Base-by-base conservation (phyloP, 2,797 vertebrate genomes). In the Tapirus indicus region DNA sequence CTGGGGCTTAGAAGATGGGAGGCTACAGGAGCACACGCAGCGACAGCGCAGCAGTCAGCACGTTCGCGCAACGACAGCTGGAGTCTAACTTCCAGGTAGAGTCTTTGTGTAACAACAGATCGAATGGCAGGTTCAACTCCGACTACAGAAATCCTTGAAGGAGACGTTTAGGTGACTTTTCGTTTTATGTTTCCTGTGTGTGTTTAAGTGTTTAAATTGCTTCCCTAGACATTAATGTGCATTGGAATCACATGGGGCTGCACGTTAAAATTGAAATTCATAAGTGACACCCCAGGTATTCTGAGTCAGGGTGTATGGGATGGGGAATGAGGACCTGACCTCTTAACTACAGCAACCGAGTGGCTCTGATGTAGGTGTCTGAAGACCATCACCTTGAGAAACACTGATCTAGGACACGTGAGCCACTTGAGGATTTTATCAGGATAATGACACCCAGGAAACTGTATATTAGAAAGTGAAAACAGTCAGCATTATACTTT, bases 31-130 rank as follows among this genome's bases (percentile, higher is more conserved):
- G 12, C 2, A 10, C 1, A 68, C 58, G 7, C 4, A 71, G 17
- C 0, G 23, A 18, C 0, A 14, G n/a, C 52, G 7, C 23, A 12
- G 7, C 27, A 56, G 16, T 9, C 10, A n/a, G 17, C 4, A 1
- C n/a, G 56, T 10, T 52, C 2, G 16, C 0, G 12, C n/a, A 3
- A 0, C 8, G 18, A 23, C 7, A 20, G 8, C 54, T 54, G 75
- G 14, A 9, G 27, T 47, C 7, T 9, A 5, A 58, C 23, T 77
- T 54, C 44, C 58, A 8, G 0, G 1, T 17, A 20, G 20, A 82
- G 27, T 47, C 6, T 27, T 16, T 8, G 6, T 12, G 29, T 23
- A n/a, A 23, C 9, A 10, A 27, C 2, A 88, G 21, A 75, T 69
- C 29, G 1, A 29, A 7, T 12, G 64, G 25, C 21, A 38, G 44